Conservation (phyloP, 2,888 invertebrate genomes). For the Scaptomyza parva region DNA sequence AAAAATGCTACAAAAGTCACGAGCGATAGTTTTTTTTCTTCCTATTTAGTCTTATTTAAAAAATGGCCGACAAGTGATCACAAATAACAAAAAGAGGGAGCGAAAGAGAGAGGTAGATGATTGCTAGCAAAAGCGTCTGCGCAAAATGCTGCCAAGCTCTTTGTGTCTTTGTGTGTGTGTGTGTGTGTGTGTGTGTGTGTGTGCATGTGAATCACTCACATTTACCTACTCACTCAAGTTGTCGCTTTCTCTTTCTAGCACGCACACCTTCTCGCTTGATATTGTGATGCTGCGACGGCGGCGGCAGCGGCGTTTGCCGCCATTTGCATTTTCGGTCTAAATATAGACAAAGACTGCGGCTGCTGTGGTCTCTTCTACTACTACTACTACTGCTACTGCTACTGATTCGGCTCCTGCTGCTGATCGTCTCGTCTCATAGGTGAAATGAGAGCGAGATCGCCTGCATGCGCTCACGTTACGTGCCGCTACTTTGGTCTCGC, state of each 20-base stretch:
- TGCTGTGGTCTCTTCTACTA: conserved; percentile 14
- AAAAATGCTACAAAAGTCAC: conserved; percentile 36
- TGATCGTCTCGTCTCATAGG: conserved; percentile 54
- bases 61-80: conserved; percentile 48
- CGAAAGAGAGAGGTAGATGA: neutral
- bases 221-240: conserved; percentile 14
- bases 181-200: too few relatives aligned
- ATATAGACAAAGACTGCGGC: conserved; percentile 66
- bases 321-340: conserved; percentile 79
- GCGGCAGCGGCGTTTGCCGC: conserved; percentile 60
- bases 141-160: conserved; percentile 52
- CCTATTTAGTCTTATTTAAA: conserved; percentile 29
- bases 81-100: neutral
- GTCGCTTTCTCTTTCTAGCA: neutral
- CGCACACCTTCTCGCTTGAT: neutral
- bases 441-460: conserved; percentile 34
- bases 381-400: conserved; percentile 16
- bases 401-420: conserved; percentile 15
- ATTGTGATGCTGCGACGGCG: too few relatives aligned
- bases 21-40: conserved; percentile 35
- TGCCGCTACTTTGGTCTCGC: conserved; percentile 69
- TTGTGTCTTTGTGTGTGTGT: conserved; percentile 28
- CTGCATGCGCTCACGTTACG: conserved; percentile 34
- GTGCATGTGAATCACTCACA: conserved; percentile 6
- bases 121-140: conserved; percentile 49